phyloP scores from a whole-genome alignment of 2,113 vertebrate species.

The Cryptoleucopteryx plumbea region DNA sequence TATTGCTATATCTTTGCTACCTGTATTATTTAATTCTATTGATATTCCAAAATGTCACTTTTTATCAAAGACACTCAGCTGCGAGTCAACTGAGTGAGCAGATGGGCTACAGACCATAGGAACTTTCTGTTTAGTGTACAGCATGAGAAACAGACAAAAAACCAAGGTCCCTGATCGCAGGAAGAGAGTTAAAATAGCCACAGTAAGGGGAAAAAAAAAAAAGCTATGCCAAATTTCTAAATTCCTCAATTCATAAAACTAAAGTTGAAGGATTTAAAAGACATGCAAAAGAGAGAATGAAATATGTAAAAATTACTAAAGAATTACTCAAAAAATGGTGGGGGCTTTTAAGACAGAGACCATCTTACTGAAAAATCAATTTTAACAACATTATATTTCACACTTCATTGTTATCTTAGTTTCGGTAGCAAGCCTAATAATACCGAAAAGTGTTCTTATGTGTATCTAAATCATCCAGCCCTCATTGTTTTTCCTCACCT shows the following conservation, averaged over 20 bases:
- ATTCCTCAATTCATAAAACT: not conserved
- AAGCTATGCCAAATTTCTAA: not conserved
- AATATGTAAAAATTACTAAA: not conserved
- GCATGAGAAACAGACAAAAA: not conserved
- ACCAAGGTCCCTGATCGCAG: not conserved
- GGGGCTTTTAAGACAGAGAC: not conserved
- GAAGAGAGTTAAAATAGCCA: not conserved
- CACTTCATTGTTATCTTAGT: not conserved
- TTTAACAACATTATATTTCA: conserved; percentile 27
- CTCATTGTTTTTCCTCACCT: not conserved
- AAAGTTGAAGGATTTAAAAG: not conserved
- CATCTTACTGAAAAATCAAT: conserved; percentile 25
- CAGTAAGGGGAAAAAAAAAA: too few species aligned
- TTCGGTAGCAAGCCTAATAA: not conserved
- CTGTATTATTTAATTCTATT: not conserved
- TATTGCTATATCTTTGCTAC: not conserved
- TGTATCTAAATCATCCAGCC: not conserved
- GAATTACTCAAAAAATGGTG: not conserved
- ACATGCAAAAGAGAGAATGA: not conserved
- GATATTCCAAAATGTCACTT: not conserved
- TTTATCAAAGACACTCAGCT: not conserved
- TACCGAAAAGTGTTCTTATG: not conserved
- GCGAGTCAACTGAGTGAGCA: not conserved
- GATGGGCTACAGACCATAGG: not conserved
- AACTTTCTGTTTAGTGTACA: not conserved